These are phyloP conservation scores for Dynastes maya DNA, from an alignment of 2,888 invertebrate species.

Conservation along the genomic window DNA sequence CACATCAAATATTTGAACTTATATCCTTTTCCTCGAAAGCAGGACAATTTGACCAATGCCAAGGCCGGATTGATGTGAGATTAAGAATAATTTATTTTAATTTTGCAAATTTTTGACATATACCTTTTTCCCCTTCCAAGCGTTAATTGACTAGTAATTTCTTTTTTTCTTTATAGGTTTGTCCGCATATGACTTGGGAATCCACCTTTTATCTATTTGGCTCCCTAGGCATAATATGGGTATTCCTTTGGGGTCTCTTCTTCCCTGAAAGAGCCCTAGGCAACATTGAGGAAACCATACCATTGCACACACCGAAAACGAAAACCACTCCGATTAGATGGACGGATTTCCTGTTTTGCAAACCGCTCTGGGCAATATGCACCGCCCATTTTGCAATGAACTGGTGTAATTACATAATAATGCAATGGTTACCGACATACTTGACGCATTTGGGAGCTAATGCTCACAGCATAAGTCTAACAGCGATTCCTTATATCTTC, in stretches of 20 bases:
- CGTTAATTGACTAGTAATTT: not conserved
- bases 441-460: constrained; percentile 78
- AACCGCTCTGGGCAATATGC: constrained; percentile 83
- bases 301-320: constrained; percentile 70
- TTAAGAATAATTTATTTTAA: too few relatives aligned
- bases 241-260: constrained; percentile 76
- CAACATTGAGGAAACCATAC: constrained; percentile 73
- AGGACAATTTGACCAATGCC: too few relatives aligned
- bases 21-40: too few relatives aligned
- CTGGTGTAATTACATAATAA: constrained; percentile 85
- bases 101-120: too few relatives aligned
- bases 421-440: constrained; percentile 87
- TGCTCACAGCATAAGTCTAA: constrained; percentile 80
- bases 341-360: constrained; percentile 78
- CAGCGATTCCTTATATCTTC: constrained; percentile 82
- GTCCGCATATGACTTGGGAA: constrained; percentile 80
- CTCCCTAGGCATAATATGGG: constrained; percentile 79
- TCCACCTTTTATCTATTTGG: constrained; percentile 81
- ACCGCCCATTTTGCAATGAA: constrained; percentile 86
- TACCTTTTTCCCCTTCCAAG: too few relatives aligned
- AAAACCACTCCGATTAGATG: constrained; percentile 65
- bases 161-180: constrained; percentile 71
- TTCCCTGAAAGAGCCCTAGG: constrained; percentile 74
- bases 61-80: too few relatives aligned
- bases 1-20: too few relatives aligned